Base-by-base conservation (phyloP, 2,888 invertebrate genomes). In the Troides helena region DNA sequence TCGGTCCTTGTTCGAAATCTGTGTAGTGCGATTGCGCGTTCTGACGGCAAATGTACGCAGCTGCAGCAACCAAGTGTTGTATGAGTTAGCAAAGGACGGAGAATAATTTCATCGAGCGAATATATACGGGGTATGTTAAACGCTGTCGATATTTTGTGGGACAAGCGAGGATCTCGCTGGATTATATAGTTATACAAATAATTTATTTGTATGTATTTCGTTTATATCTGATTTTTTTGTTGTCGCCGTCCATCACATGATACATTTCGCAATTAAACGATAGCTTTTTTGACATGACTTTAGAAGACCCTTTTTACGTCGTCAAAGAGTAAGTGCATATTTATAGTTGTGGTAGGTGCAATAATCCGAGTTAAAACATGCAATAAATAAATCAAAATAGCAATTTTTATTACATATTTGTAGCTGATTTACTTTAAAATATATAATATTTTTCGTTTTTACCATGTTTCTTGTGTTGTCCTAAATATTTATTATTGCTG, bases 251-350 rank as follows among this genome's bases (percentile, higher is more conserved):
- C 77, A 76, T 87, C 88, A 83, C 85, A 91, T 90, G 90, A 81
- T 78, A 83, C 81, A 77, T 76, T 77, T 84, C 80, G 77, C 73
- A 76, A 74, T 79, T 78, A 78, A 75, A 78, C 76, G 75, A 79
- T 80, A 73, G 80, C 89, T 81, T 85, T 89, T 84, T 93, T 95
- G 97, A 95, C 95, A 98, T 99, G 98, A 98, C 98, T 95, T 95
- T 98, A 93, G 98, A 99, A 94, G 99, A 99, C 94, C 99, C 99
- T 77, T 99, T 98, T 94, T 98, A 98, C 95, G 98, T 98, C 91
- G 98, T 99, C 81, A 98, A 98, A 95, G 98, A 98, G 99, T 99
- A 95, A 97, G 98, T 95, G 71, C 62, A 68, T 73, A 62, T 59
- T 62, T 70, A 53, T 67, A 67, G 59, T 25, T 23, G 65, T 50